Conservation (phyloP, 92 coral and sea anemone species). For the Nematostella vectensis region DNA sequence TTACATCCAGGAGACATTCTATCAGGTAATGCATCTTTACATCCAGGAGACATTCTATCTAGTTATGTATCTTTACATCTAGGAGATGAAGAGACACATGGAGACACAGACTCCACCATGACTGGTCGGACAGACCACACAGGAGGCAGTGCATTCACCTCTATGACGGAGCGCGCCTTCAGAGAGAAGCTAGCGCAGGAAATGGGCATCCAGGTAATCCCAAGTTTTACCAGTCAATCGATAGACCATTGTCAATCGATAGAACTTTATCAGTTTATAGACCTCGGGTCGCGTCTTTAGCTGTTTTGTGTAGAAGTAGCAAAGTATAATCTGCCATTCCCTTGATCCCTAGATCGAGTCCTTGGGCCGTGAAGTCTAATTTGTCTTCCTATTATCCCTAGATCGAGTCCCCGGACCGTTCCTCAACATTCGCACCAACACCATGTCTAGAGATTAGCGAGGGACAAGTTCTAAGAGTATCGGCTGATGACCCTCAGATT, state of each 20-base stretch:
- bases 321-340: too few relatives aligned
- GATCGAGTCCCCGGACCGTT: slow-evolving; percentile 46
- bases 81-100: slow-evolving; percentile 21
- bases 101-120: slow-evolving; percentile 35
- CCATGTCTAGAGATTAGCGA: slow-evolving; percentile 51
- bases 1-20: too few relatives aligned
- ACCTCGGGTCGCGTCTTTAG: too few relatives aligned
- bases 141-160: slow-evolving; percentile 30
- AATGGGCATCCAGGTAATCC: slow-evolving; percentile 66
- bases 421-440: slow-evolving; percentile 32
- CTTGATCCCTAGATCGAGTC: too few relatives aligned
- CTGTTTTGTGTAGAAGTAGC: too few relatives aligned
- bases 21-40: too few relatives aligned
- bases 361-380: too few relatives aligned
- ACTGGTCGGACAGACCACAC: slow-evolving; percentile 56
- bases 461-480: slow-evolving; percentile 50
- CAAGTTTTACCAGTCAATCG: too few relatives aligned
- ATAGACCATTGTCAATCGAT: background rate
- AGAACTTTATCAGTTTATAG: too few relatives aligned
- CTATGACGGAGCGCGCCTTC: slow-evolving; percentile 33
- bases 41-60: too few relatives aligned
- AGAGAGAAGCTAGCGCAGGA: slow-evolving; percentile 49
- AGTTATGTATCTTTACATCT: too few relatives aligned
- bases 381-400: too few relatives aligned
- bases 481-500: slow-evolving; percentile 74